Evolutionary conservation across 2,797 vertebrate genomes (phyloP).

Genomic region (Siniperca obscura): DNA sequence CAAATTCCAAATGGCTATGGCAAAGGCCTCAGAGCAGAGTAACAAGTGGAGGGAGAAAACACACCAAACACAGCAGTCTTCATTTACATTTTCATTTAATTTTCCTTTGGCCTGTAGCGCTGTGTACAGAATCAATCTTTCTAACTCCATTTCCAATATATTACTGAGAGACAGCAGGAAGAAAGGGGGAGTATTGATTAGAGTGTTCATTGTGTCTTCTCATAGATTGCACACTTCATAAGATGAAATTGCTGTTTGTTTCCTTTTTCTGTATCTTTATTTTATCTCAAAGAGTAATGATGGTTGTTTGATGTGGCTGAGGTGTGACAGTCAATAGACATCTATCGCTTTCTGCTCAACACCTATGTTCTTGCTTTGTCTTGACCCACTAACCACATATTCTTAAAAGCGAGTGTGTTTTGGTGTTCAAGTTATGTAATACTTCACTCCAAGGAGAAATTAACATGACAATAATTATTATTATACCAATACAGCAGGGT

Average conservation of each 20-base stretch:
- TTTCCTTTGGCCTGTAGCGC: constrained; percentile 83
- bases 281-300: constrained; percentile 77
- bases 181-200: constrained; percentile 85
- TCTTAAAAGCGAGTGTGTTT: constrained; percentile 4
- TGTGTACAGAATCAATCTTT: constrained; percentile 86
- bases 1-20: constrained; percentile 73
- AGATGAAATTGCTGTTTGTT: constrained; percentile 82
- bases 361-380: constrained; percentile 22
- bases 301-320: constrained; percentile 75
- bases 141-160: constrained; percentile 89
- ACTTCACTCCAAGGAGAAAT: constrained; percentile 15
- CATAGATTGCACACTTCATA: constrained; percentile 84
- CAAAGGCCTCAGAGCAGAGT: constrained; percentile 71
- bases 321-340: constrained; percentile 68
- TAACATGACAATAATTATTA: neutral
- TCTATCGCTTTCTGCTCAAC: constrained; percentile 33
- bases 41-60: constrained; percentile 78
- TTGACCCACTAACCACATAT: constrained; percentile 23
- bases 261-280: constrained; percentile 74
- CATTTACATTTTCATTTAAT: constrained; percentile 90
- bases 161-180: constrained; percentile 82
- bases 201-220: constrained; percentile 82
- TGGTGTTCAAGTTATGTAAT: neutral
- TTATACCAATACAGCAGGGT: neutral
- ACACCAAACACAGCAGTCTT: constrained; percentile 73